Evolutionary conservation across 2,888 invertebrate genomes (phyloP).

Genomic region (Diabrotica balteata): DNA sequence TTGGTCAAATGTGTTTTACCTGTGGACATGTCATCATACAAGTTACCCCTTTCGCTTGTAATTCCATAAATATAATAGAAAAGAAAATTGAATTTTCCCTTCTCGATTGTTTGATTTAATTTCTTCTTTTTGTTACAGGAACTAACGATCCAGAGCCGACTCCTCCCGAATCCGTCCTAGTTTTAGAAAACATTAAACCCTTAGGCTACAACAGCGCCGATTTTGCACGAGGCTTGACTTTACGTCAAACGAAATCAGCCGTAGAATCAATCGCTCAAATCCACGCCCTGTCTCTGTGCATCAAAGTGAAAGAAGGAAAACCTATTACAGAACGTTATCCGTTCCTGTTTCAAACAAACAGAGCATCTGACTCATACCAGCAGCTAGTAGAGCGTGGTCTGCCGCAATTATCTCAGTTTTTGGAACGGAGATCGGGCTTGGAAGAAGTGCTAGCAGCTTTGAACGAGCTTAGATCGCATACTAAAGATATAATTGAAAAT

Average conservation of each 20-base stretch:
- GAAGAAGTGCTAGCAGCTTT: conserved; percentile 69
- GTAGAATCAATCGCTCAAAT: conserved; percentile 75
- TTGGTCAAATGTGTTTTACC: no score
- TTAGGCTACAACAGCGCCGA: conserved; percentile 71
- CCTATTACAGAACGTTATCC: conserved; percentile 65
- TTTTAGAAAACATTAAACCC: conserved; percentile 76
- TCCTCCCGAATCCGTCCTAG: conserved; percentile 72
- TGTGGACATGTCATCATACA: no score
- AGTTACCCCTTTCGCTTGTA: no score
- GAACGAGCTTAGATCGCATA: conserved; percentile 68
- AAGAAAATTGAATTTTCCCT: no score
- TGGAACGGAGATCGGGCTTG: conserved; percentile 71
- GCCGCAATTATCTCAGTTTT: conserved; percentile 76
- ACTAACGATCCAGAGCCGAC: conserved; percentile 55
- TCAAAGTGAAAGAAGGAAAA: conserved; percentile 65
- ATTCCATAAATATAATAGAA: no score
- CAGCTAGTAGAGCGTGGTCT: conserved; percentile 79
- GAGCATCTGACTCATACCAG: conserved; percentile 81
- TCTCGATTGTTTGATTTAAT: background rate
- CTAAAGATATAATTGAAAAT: conserved; percentile 75
- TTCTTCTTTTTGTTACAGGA: conserved; percentile 45
- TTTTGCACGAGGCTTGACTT: conserved; percentile 73
- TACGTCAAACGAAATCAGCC: conserved; percentile 72
- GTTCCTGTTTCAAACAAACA: conserved; percentile 79
- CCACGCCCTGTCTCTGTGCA: conserved; percentile 75